A percentile compares a stretch with the other conserved stretches of the same genome.
These are phyloP conservation scores for Halyomorpha halys DNA, from an alignment of 1,140 invertebrate genomes.

Conservation along the genomic window DNA sequence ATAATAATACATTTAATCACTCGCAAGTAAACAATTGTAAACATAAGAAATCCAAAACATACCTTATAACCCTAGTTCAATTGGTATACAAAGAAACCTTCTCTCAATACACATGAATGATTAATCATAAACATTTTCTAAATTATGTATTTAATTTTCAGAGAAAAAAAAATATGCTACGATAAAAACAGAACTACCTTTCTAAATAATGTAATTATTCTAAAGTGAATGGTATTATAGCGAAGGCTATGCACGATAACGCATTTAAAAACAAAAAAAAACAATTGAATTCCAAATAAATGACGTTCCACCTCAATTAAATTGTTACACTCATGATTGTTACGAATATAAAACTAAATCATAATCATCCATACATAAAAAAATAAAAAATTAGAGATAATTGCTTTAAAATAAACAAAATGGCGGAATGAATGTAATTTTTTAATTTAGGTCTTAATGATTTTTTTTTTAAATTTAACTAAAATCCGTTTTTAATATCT, in stretches of 20 bases:
- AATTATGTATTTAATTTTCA: background rate
- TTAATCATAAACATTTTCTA: background rate
- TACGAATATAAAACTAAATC: too few species aligned
- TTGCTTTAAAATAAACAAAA: background rate
- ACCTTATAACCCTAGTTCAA: conserved; percentile 13
- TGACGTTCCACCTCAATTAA: conserved; percentile 26
- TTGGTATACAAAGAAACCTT: conserved; percentile 17
- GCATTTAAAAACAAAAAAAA: too few species aligned
- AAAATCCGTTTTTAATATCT: too few species aligned
- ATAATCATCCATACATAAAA: too few species aligned
- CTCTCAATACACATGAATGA: conserved; percentile 12
- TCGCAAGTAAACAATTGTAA: background rate
- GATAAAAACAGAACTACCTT: background rate
- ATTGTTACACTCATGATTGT: background rate
- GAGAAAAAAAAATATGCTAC: conserved; percentile 1
- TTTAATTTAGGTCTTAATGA: too few species aligned
- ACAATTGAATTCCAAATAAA: too few species aligned
- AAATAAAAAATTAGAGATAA: too few species aligned
- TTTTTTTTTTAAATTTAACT: too few species aligned
- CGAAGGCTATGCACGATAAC: too few species aligned
- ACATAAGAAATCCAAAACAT: conserved; percentile 15
- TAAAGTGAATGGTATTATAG: too few species aligned
- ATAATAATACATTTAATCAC: too few species aligned
- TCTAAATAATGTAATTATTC: too few species aligned
- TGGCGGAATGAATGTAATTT: background rate